Conservation (phyloP, 2,113 vertebrate genomes). For the Tupaia tana region DNA sequence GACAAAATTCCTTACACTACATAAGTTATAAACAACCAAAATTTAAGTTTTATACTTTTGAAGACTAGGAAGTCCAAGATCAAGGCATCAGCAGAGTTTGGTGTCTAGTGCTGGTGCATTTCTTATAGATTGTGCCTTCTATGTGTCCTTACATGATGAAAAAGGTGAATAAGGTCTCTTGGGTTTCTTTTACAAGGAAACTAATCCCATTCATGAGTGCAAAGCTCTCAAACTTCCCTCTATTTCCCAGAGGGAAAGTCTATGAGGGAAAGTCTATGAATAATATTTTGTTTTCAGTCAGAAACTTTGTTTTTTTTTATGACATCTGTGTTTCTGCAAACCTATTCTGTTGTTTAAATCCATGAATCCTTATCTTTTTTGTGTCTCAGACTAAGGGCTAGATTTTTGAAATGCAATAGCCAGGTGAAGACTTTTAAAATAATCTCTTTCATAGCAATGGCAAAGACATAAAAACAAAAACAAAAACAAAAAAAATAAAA, state of each 20-base stretch:
- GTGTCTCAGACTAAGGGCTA: not conserved
- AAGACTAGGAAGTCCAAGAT: not conserved
- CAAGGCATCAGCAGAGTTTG: not conserved
- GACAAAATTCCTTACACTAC: not conserved
- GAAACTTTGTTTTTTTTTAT: not conserved
- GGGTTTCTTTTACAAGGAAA: not conserved
- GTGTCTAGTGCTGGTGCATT: not conserved
- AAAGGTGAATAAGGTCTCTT: not conserved
- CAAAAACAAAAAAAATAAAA: too few species aligned
- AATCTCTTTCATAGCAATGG: not conserved
- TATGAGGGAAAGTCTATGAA: too few species aligned
- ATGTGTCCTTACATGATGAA: not conserved
- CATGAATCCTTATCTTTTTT: not conserved
- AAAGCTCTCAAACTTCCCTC: not conserved
- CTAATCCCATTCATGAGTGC: not conserved
- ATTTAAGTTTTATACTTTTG: not conserved
- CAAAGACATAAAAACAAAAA: too few species aligned
- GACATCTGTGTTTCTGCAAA: not conserved
- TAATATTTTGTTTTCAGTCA: not conserved
- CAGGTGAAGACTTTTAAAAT: not conserved
- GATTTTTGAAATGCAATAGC: not conserved
- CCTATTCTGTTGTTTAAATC: not conserved
- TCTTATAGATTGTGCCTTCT: not conserved
- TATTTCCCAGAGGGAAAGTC: not conserved
- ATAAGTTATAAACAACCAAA: not conserved